Evolutionary conservation across 2,113 vertebrate genomes (phyloP).

Genomic region (Glareola pratincola): DNA sequence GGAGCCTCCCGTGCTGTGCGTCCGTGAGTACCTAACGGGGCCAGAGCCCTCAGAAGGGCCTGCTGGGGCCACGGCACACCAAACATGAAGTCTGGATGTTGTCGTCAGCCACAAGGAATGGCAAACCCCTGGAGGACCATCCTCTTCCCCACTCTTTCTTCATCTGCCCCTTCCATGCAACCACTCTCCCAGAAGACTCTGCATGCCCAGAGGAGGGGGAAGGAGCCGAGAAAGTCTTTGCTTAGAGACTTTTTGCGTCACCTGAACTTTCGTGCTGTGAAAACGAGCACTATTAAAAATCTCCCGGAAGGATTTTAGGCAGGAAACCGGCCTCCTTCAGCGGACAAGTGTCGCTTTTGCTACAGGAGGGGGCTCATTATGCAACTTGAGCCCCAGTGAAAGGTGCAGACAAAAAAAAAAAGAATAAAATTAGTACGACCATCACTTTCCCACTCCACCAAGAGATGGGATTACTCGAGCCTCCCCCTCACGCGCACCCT

Average conservation of each 20-base stretch:
- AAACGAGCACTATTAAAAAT: not conserved
- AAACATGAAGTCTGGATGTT: not conserved
- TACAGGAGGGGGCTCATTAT: not conserved
- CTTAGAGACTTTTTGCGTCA: not conserved
- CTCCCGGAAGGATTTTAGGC: not conserved
- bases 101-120: not conserved
- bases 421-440: not conserved
- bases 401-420: not conserved
- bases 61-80: not conserved
- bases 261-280: not conserved
- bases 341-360: not conserved
- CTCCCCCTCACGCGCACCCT: slow-evolving; percentile 3
- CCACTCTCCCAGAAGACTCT: not conserved
- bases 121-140: not conserved
- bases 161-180: not conserved
- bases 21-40: not conserved
- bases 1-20: not conserved
- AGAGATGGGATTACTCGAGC: slow-evolving; percentile 23
- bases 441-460: not conserved
- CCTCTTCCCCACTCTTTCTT: not conserved
- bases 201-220: not conserved
- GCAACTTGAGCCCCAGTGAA: not conserved
- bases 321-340: not conserved
- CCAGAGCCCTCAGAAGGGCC: not conserved
- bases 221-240: not conserved